phyloP scores from a whole-genome alignment of 2,797 vertebrate genomes.

The Eurystomus glaucurus region DNA sequence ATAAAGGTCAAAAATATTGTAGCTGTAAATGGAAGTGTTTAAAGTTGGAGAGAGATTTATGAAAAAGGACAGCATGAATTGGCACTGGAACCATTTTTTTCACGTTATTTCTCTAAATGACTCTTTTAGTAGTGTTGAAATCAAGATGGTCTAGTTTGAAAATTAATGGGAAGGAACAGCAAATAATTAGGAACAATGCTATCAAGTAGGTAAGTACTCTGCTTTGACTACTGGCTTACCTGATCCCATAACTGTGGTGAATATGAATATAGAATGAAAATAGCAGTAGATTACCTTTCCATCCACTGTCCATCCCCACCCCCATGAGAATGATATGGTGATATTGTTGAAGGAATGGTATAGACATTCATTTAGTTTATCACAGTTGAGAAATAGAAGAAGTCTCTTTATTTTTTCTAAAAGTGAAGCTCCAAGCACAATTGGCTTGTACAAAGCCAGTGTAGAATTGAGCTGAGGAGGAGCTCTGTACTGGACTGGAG shows the following conservation, averaged over 20 bases:
- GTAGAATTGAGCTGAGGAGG: neutral
- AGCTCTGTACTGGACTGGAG: neutral
- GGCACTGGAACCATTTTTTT: slow-evolving; percentile 4
- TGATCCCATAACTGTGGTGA: neutral
- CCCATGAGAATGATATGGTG: neutral
- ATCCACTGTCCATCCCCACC: neutral
- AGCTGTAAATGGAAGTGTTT: slow-evolving; percentile 51
- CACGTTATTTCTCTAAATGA: slow-evolving; percentile 52
- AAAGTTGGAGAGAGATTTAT: slow-evolving; percentile 50
- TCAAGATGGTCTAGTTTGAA: slow-evolving; percentile 44
- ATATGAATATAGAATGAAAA: neutral
- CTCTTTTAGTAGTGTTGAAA: slow-evolving; percentile 40
- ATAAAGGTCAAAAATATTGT: slow-evolving; percentile 65
- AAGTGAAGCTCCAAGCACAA: neutral
- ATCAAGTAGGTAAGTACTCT: neutral
- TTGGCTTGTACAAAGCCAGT: neutral
- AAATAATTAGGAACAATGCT: slow-evolving; percentile 54
- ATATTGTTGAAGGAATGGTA: neutral
- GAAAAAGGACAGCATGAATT: neutral
- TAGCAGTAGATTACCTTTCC: neutral
- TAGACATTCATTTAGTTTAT: neutral
- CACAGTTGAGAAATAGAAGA: neutral
- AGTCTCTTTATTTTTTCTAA: neutral
- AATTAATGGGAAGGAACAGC: slow-evolving; percentile 59
- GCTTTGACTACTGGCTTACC: neutral